Conservation (phyloP, 2,797 vertebrate genomes). For the Acanthiza pusilla region DNA sequence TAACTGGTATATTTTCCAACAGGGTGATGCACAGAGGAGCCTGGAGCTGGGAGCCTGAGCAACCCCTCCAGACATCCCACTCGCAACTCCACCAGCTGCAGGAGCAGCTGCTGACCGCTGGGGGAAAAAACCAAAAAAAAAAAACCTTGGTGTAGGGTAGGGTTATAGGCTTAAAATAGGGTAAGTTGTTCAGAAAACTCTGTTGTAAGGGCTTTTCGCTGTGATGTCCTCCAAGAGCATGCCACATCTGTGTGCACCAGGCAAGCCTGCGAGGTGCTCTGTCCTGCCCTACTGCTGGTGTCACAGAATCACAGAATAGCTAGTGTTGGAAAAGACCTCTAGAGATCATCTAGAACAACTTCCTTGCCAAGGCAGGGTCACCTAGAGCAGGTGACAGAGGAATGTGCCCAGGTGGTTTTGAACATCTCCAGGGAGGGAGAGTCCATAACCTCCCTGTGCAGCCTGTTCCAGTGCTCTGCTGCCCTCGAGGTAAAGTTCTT, state of each 20-base stretch:
- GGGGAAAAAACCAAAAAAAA: neutral
- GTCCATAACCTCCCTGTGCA: neutral
- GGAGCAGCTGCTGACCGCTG: neutral
- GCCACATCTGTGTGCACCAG: accelerated
- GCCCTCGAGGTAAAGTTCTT: neutral
- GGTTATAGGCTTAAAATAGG: neutral
- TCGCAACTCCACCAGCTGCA: neutral
- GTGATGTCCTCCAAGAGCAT: accelerated
- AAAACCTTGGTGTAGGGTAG: neutral
- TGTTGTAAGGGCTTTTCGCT: neutral
- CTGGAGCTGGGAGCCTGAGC: accelerated
- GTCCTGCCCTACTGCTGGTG: neutral
- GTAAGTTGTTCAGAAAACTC: neutral
- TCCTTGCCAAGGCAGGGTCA: neutral
- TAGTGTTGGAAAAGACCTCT: neutral
- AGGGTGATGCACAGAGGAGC: accelerated
- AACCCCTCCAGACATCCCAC: neutral
- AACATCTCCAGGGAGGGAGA: neutral
- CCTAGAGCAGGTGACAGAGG: neutral
- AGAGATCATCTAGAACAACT: neutral
- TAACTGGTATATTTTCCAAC: no score
- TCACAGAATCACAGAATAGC: neutral
- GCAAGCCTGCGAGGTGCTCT: no score
- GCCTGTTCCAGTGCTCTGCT: neutral
- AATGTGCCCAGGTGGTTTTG: neutral